Evolutionary conservation across 2,888 invertebrate genomes (phyloP).

Genomic region (Drosophila differens): DNA sequence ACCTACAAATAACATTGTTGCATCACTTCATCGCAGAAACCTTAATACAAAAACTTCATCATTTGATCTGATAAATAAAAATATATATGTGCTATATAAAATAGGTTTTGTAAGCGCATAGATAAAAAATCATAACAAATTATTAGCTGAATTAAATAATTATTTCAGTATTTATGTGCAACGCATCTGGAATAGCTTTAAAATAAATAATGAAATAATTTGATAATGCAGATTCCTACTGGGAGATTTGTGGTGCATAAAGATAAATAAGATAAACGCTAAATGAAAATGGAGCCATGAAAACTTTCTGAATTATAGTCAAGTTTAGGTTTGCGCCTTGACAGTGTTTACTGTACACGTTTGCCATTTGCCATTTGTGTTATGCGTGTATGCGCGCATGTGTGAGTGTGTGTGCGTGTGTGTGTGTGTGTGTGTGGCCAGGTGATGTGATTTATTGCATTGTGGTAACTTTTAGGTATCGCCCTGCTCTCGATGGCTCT

Average conservation of each 20-base stretch:
- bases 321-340: slow-evolving; percentile 9
- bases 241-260: neutral
- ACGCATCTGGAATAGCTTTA: neutral
- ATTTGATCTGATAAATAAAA: neutral
- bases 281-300: neutral
- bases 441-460: slow-evolving; percentile 79
- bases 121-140: neutral
- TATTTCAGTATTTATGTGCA: neutral
- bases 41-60: neutral
- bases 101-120: neutral
- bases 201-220: neutral
- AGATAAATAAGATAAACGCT: neutral
- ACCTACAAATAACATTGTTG: slow-evolving; percentile 11
- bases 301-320: slow-evolving; percentile 1
- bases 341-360: slow-evolving; percentile 46
- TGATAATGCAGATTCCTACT: neutral
- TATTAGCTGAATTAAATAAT: neutral
- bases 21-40: neutral
- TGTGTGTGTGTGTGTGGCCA: slow-evolving; percentile 48
- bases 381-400: slow-evolving; percentile 15
- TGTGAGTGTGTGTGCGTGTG: slow-evolving; percentile 6
- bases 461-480: slow-evolving; percentile 79
- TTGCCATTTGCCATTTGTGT: slow-evolving; percentile 13
- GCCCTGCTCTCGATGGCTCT: slow-evolving; percentile 12
- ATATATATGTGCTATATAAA: neutral